A percentile compares a stretch with the other conserved stretches of the same genome.
phyloP scores from a whole-genome alignment of 2,888 invertebrate species.

The Tiphia femorata region DNA sequence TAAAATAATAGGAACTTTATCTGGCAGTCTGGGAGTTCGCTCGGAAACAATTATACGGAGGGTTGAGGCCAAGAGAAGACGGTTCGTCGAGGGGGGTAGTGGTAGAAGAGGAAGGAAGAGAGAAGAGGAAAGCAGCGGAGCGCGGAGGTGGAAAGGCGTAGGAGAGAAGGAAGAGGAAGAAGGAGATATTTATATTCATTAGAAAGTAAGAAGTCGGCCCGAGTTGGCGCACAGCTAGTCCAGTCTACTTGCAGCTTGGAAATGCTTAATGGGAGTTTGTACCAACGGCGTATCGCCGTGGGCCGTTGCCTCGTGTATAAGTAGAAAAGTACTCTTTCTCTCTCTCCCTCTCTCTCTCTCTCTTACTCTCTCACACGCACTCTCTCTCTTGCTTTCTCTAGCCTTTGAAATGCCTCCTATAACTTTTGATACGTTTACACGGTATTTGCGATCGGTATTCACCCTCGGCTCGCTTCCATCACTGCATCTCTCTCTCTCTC shows the following conservation, averaged over 20 bases:
- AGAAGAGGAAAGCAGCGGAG: not conserved
- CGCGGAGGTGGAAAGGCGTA: not conserved
- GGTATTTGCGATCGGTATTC: no score
- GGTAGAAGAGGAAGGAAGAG: not conserved
- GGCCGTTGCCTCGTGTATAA: no score
- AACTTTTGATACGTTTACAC: no score
- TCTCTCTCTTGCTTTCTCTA: no score
- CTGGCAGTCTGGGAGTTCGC: constrained; percentile 44
- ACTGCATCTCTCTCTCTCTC: not conserved
- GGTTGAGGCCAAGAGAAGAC: constrained; percentile 7
- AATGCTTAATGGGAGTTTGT: no score
- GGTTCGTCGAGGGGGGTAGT: constrained; percentile 3
- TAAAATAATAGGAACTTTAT: constrained; percentile 53
- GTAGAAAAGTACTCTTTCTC: no score
- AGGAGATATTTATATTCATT: constrained; percentile 55
- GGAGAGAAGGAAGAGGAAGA: constrained; percentile 6
- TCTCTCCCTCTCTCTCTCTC: no score
- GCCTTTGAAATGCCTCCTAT: no score
- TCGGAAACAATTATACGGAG: constrained; percentile 52
- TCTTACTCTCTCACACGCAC: no score
- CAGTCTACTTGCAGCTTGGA: no score
- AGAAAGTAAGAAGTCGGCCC: constrained; percentile 46
- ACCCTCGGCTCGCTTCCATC: not conserved
- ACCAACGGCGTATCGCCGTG: no score
- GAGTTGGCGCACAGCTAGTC: no score